phyloP scores from a whole-genome alignment of 2,797 vertebrate genomes.

The Pipistrellus kuhlii region DNA sequence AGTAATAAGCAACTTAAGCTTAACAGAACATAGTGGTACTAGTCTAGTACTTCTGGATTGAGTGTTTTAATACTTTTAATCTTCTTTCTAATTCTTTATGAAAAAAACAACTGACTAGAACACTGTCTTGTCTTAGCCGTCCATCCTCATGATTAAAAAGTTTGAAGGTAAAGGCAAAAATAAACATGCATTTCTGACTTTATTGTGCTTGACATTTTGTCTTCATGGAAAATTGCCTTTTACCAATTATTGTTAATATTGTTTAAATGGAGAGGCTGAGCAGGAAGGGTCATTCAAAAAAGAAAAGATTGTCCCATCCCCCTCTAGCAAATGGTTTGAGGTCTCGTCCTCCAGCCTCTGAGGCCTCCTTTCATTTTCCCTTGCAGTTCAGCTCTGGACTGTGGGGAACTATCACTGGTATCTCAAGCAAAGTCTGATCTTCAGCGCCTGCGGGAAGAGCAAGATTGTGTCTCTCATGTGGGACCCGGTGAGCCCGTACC shows the following conservation, averaged over 20 bases:
- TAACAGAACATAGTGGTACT: background rate
- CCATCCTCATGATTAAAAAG: background rate
- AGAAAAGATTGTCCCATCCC: background rate
- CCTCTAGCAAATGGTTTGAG: background rate
- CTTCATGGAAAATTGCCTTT: constrained; percentile 6
- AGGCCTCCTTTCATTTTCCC: constrained; percentile 23
- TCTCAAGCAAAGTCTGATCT: constrained; percentile 95
- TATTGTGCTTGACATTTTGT: background rate
- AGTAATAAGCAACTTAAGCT: background rate
- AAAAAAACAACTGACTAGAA: background rate
- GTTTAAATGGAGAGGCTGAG: background rate
- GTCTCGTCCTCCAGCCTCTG: background rate
- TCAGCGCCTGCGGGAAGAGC: constrained; percentile 86
- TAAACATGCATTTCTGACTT: background rate
- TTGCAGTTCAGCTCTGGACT: constrained; percentile 95
- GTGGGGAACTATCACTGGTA: constrained; percentile 98
- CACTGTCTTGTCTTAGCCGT: background rate
- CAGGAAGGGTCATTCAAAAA: background rate
- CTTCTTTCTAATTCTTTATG: background rate
- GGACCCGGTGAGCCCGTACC: constrained; percentile 91
- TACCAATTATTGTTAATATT: background rate
- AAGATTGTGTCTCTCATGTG: constrained; percentile 91
- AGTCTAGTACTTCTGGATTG: background rate
- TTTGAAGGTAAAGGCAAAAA: constrained; percentile 11
- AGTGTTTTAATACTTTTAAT: background rate